phyloP scores from a whole-genome alignment of 2,113 vertebrate species.

The Phaethon lepturus region DNA sequence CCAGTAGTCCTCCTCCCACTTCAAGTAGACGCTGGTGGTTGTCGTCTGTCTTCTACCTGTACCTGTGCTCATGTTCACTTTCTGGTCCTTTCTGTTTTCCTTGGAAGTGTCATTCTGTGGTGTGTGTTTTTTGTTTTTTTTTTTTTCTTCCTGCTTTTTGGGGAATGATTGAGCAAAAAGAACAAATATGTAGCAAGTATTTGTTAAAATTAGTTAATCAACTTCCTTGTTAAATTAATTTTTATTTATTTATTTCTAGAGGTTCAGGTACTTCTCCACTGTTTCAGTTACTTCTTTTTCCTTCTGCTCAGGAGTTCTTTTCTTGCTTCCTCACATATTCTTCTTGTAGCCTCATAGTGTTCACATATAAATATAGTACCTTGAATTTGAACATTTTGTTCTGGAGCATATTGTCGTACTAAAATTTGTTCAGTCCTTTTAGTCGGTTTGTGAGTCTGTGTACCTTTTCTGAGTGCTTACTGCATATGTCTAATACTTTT shows the following conservation, averaged over 20 bases:
- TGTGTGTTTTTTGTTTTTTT: neutral
- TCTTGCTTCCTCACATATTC: neutral
- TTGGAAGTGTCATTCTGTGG: neutral
- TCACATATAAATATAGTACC: neutral
- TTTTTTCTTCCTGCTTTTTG: neutral
- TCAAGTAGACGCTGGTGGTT: neutral
- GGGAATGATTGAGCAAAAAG: neutral
- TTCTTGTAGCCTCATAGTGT: neutral
- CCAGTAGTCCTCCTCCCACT: neutral
- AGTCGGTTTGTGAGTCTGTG: neutral
- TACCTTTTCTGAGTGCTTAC: neutral
- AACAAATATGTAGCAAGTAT: neutral
- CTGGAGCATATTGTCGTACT: neutral
- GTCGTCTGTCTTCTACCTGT: neutral
- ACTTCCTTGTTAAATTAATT: neutral
- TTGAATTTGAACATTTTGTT: neutral
- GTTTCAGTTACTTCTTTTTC: neutral
- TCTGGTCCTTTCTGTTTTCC: neutral
- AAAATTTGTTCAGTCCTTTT: neutral
- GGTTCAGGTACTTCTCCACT: neutral
- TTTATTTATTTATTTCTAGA: neutral
- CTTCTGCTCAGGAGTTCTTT: neutral
- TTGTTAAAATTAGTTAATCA: neutral
- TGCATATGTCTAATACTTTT: neutral
- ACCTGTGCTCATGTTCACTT: neutral